A percentile compares a stretch with the other conserved stretches of the same genome.
Conservation (phyloP, 2,888 invertebrate species). For the Leistus spinibarbis region DNA sequence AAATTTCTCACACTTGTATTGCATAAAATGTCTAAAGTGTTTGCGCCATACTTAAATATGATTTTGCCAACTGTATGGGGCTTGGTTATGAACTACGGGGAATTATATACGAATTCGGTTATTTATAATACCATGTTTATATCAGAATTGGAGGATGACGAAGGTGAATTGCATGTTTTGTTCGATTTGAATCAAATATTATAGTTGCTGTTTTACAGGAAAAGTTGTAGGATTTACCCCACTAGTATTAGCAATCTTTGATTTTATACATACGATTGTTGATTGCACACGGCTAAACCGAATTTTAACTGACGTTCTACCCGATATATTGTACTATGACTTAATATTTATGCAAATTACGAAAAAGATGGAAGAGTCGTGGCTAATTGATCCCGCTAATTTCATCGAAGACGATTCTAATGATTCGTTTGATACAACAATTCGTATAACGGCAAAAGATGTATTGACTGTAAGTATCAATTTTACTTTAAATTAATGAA, state of each 20-base stretch:
- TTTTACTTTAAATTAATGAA: slow-evolving; percentile 23
- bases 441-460: slow-evolving; percentile 70
- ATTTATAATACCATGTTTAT: slow-evolving; percentile 65
- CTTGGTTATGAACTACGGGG: slow-evolving; percentile 69
- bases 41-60: slow-evolving; percentile 64
- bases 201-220: slow-evolving; percentile 55
- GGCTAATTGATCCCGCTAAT: slow-evolving; percentile 68
- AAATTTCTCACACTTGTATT: slow-evolving; percentile 66
- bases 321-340: slow-evolving; percentile 69
- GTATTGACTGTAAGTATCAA: slow-evolving; percentile 62
- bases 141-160: slow-evolving; percentile 62
- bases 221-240: slow-evolving; percentile 69
- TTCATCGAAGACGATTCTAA: slow-evolving; percentile 75
- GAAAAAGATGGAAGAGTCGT: slow-evolving; percentile 68
- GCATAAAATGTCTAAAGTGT: slow-evolving; percentile 65
- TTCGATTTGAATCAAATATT: neutral
- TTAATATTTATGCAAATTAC: slow-evolving; percentile 74
- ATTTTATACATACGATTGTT: slow-evolving; percentile 68
- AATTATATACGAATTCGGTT: slow-evolving; percentile 66
- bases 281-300: slow-evolving; percentile 63
- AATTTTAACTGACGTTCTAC: slow-evolving; percentile 64
- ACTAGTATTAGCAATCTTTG: slow-evolving; percentile 69
- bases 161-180: slow-evolving; percentile 72
- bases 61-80: slow-evolving; percentile 72
- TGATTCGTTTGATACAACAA: slow-evolving; percentile 66